Evolutionary conservation across 2,797 vertebrate genomes (phyloP).

Genomic region (Pyrocephalus nanus): DNA sequence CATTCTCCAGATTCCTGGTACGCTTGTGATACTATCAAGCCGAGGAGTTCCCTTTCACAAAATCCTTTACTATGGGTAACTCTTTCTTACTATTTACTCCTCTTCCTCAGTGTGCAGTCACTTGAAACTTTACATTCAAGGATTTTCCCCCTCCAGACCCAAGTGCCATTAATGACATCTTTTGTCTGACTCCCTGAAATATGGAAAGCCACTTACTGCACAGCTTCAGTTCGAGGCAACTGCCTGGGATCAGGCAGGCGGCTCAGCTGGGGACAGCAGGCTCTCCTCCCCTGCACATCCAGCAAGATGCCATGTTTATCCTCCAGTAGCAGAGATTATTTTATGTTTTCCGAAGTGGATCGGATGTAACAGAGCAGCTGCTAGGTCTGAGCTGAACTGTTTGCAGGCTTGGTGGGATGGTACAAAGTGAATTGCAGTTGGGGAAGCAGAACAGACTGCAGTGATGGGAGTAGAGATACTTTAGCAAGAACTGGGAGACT

Average conservation of each 20-base stretch:
- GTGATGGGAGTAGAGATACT: not conserved
- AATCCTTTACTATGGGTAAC: not conserved
- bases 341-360: not conserved
- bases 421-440: not conserved
- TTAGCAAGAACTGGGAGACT: not conserved
- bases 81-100: not conserved
- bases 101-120: not conserved
- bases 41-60: conserved; percentile 13
- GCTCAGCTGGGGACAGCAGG: not conserved
- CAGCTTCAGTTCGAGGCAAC: not conserved
- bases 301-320: not conserved
- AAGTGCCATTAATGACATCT: conserved; percentile 1
- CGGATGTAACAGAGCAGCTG: not conserved
- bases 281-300: not conserved
- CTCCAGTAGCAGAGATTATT: not conserved
- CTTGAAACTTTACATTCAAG: conserved; percentile 23
- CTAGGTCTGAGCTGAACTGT: not conserved
- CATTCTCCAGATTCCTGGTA: not conserved
- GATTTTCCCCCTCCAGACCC: not conserved
- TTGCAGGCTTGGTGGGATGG: not conserved
- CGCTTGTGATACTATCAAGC: not conserved
- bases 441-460: not conserved
- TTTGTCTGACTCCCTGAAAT: conserved; percentile 40
- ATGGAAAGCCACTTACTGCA: not conserved
- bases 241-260: not conserved